These are phyloP conservation scores for Trachelus troglodyta DNA, from an alignment of 2,888 invertebrate species.

Conservation along the genomic window DNA sequence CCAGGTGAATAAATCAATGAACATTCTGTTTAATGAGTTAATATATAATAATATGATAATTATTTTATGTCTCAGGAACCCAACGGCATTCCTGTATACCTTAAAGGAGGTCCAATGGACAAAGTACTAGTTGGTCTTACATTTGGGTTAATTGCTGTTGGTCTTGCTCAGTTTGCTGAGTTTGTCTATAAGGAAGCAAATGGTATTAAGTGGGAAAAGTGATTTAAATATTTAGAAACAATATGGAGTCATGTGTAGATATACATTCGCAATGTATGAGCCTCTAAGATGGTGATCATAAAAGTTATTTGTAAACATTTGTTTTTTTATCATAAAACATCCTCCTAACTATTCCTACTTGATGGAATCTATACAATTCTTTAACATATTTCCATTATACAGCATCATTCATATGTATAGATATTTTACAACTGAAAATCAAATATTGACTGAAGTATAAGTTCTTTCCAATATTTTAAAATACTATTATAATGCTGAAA, in stretches of 20 bases:
- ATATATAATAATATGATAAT: not conserved
- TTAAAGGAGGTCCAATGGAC: slow-evolving; percentile 39
- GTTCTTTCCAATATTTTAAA: not conserved
- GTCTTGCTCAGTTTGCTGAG: slow-evolving; percentile 51
- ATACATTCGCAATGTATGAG: not conserved
- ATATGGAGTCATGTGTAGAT: not conserved
- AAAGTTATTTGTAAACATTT: not conserved
- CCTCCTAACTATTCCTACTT: not conserved
- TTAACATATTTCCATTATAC: not conserved
- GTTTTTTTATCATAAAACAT: not conserved
- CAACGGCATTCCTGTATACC: slow-evolving; percentile 33
- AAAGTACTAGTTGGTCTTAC: slow-evolving; percentile 63
- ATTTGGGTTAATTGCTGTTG: slow-evolving; percentile 64
- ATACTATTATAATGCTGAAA: not conserved
- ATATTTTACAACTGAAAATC: not conserved
- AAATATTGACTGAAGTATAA: not conserved
- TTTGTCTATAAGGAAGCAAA: not conserved
- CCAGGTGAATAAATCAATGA: slow-evolving; percentile 22
- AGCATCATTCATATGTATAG: not conserved
- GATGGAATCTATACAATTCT: not conserved
- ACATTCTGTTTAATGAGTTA: not conserved
- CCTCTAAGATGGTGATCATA: not conserved
- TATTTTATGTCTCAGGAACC: slow-evolving; percentile 44
- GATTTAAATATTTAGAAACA: not conserved
- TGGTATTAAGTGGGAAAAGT: not conserved